These are phyloP conservation scores for Porites cylindrica DNA, from an alignment of 92 coral and sea anemone genomes.

Conservation along the genomic window DNA sequence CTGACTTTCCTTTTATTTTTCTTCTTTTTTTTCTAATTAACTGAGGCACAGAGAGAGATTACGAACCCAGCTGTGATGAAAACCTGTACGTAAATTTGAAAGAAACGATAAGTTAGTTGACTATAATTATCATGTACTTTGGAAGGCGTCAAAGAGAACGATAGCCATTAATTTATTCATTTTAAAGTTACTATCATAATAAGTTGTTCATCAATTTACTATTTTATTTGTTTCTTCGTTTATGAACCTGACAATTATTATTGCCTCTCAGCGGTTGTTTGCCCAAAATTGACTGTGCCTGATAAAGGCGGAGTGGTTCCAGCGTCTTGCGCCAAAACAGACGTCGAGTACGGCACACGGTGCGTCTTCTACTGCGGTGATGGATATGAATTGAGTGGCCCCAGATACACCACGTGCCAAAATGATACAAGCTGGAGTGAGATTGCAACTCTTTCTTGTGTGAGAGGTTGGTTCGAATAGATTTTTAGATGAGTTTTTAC, in stretches of 20 bases:
- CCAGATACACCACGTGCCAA: constrained; percentile 92
- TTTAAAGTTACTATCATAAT: too few relatives aligned
- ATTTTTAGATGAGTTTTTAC: too few relatives aligned
- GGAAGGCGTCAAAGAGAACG: too few relatives aligned
- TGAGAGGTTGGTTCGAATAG: constrained; percentile 19
- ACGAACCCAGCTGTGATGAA: too few relatives aligned
- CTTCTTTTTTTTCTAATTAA: too few relatives aligned
- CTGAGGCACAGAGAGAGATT: too few relatives aligned
- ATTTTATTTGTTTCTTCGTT: neutral
- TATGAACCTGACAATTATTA: neutral
- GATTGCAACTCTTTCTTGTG: constrained; percentile 81
- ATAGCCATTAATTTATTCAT: too few relatives aligned
- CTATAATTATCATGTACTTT: too few relatives aligned
- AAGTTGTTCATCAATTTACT: too few relatives aligned
- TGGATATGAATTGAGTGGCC: constrained; percentile 93
- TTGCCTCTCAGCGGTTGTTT: constrained; percentile 75
- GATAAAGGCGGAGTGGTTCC: constrained; percentile 88
- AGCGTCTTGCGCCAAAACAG: constrained; percentile 75
- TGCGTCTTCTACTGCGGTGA: constrained; percentile 87
- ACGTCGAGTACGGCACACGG: constrained; percentile 92
- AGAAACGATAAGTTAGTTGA: too few relatives aligned
- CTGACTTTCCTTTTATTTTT: too few relatives aligned
- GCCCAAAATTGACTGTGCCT: constrained; percentile 75
- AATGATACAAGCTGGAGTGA: constrained; percentile 90
- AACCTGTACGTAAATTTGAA: too few relatives aligned